phyloP scores from a whole-genome alignment of 1,140 invertebrate species.

The Mycetomoellerius zeteki region DNA sequence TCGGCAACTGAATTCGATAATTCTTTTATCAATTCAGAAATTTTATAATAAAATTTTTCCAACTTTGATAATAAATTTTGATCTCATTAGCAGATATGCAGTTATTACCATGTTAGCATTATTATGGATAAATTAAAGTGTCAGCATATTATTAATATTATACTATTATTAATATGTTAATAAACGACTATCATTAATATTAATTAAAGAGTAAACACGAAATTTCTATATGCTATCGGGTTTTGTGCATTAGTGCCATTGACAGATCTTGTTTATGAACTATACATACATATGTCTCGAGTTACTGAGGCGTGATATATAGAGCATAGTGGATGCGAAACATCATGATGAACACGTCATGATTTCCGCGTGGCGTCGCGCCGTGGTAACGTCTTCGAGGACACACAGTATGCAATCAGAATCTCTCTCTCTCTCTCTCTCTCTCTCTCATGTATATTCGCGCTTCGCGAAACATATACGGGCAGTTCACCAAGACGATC shows the following conservation, averaged over 20 bases:
- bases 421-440: conserved; percentile 50
- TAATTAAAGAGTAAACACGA: background rate
- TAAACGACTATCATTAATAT: background rate
- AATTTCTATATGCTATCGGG: background rate
- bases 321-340: background rate
- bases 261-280: background rate
- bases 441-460: conserved; percentile 52
- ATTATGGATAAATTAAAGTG: background rate
- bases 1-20: background rate
- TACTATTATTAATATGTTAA: background rate
- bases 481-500: background rate
- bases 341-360: conserved; percentile 29
- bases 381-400: background rate
- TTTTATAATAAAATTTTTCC: background rate
- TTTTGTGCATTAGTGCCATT: background rate
- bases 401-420: conserved; percentile 30
- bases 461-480: background rate
- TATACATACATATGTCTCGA: background rate
- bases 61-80: background rate
- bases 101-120: background rate
- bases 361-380: conserved; percentile 20
- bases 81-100: background rate
- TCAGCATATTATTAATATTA: background rate
- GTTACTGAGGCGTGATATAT: background rate
- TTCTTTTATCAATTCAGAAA: background rate